A percentile compares a stretch with the other conserved stretches of the same genome.
Conservation (phyloP, 1,140 invertebrate species). For the Pissodes strobi region DNA sequence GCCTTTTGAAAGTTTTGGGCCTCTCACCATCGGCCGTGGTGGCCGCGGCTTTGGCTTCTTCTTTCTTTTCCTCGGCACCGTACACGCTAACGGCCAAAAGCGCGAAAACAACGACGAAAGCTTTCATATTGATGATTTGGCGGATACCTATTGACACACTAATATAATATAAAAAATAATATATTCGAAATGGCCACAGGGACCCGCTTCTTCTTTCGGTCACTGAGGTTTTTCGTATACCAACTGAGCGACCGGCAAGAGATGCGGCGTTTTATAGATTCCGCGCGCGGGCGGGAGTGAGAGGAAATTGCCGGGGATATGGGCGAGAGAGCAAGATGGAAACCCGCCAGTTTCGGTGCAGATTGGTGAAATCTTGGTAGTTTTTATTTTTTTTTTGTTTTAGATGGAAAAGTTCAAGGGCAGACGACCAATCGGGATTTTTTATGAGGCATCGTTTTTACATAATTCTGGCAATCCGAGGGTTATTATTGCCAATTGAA, state of each 20-base stretch:
- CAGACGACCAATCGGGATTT: no score
- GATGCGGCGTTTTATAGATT: slow-evolving; percentile 14
- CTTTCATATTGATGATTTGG: slow-evolving; percentile 29
- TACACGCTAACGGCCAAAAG: slow-evolving; percentile 41
- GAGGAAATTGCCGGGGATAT: no score
- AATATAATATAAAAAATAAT: neutral
- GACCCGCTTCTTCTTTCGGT: neutral
- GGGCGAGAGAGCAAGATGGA: no score
- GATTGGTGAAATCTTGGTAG: no score
- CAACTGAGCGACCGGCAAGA: slow-evolving; percentile 14
- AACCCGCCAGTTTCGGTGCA: no score
- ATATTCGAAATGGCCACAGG: slow-evolving; percentile 3
- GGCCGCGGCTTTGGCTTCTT: slow-evolving; percentile 47
- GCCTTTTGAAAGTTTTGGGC: slow-evolving; percentile 72
- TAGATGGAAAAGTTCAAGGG: no score
- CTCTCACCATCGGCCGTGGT: slow-evolving; percentile 52
- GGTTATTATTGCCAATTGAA: no score
- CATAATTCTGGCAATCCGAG: no score
- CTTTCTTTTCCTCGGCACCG: slow-evolving; percentile 63
- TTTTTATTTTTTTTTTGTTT: no score
- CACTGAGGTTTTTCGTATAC: slow-evolving; percentile 10
- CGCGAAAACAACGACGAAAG: slow-evolving; percentile 25
- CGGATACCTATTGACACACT: slow-evolving; percentile 3
- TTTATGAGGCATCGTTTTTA: no score
- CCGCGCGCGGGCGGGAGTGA: slow-evolving; percentile 7